These are phyloP conservation scores for Acipenser oxyrinchus DNA, from an alignment of 2,797 vertebrate species.

Conservation along the genomic window DNA sequence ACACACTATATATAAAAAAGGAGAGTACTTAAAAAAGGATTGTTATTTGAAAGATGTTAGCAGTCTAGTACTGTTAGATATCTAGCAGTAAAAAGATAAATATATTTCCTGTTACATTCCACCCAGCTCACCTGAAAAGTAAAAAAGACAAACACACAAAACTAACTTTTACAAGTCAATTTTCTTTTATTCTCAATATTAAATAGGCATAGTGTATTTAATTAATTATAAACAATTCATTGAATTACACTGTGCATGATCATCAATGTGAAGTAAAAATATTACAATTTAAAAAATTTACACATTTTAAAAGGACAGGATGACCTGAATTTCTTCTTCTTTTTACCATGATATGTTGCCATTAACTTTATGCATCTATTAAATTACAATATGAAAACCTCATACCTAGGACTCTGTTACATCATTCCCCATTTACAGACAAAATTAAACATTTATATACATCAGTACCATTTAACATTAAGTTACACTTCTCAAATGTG, in stretches of 20 bases:
- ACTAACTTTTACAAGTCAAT: conserved; percentile 43
- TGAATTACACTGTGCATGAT: conserved; percentile 95
- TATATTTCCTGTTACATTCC: no score
- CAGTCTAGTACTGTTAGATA: no score
- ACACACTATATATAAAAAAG: no score
- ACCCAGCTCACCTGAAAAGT: no score
- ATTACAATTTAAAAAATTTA: conserved; percentile 90
- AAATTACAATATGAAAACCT: conserved; percentile 75
- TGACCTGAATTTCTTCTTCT: conserved; percentile 64
- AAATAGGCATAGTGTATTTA: conserved; percentile 81
- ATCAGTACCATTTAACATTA: conserved; percentile 71
- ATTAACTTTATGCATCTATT: conserved; percentile 60
- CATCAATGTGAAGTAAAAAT: conserved; percentile 97
- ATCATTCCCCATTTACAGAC: conserved; percentile 70
- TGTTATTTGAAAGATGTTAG: no score
- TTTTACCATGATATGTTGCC: conserved; percentile 72
- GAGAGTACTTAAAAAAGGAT: no score
- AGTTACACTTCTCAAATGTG: conserved; percentile 73
- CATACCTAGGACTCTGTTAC: conserved; percentile 58
- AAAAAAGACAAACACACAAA: background rate
- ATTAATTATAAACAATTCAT: conserved; percentile 99
- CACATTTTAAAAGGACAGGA: conserved; percentile 81
- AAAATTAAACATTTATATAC: conserved; percentile 66
- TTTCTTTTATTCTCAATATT: conserved; percentile 97
- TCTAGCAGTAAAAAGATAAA: no score